Evolutionary conservation across 2,113 vertebrate genomes (phyloP).

Genomic region (Pachypanchax playfairii): DNA sequence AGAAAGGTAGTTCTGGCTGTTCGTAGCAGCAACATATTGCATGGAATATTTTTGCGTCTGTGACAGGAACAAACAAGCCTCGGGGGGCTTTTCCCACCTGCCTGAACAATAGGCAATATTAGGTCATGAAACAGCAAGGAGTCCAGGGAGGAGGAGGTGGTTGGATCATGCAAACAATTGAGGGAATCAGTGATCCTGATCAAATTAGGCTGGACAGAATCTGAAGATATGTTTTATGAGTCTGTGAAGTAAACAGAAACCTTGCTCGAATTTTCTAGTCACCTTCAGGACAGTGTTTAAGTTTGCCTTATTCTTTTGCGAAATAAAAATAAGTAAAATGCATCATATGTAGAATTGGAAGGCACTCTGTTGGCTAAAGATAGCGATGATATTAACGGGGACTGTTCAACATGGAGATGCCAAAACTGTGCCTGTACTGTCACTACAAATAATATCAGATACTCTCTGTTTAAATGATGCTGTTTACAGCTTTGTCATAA

Average conservation of each 20-base stretch:
- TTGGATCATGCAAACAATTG: constrained; percentile 31
- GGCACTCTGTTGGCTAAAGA: constrained; percentile 8
- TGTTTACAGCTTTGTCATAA: constrained; percentile 23
- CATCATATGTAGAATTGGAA: constrained; percentile 10
- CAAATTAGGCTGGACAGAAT: constrained; percentile 56
- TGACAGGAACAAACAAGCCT: constrained; percentile 13
- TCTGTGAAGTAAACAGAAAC: constrained; percentile 19
- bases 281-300: constrained; percentile 18
- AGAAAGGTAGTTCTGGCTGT: background rate
- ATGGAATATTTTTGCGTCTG: constrained; percentile 10
- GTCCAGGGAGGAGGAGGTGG: constrained; percentile 31
- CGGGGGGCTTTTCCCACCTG: constrained; percentile 54
- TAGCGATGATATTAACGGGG: constrained; percentile 20
- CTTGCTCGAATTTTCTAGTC: constrained; percentile 5
- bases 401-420: constrained; percentile 20
- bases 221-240: constrained; percentile 25
- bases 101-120: constrained; percentile 52
- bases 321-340: constrained; percentile 26
- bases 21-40: background rate
- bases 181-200: constrained; percentile 50
- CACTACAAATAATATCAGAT: constrained; percentile 5
- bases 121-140: constrained; percentile 36
- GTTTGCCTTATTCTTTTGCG: background rate
- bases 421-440: constrained; percentile 11
- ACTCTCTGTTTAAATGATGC: constrained; percentile 26